phyloP scores from a whole-genome alignment of 92 coral and sea anemone species.

The Muricea muricata region DNA sequence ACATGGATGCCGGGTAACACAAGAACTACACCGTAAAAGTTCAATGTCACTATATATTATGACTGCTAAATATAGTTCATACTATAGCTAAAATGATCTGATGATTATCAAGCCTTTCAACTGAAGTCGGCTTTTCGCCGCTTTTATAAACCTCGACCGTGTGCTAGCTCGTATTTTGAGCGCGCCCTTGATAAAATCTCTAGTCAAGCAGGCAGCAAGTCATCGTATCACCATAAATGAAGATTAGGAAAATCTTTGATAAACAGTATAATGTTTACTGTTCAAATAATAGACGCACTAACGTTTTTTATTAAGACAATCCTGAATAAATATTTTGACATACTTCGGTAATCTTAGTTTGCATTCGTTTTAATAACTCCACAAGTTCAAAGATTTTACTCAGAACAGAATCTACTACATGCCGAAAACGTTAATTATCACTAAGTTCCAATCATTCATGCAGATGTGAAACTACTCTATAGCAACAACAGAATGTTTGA shows the following conservation, averaged over 20 bases:
- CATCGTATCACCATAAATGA: no score
- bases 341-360: not conserved
- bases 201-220: no score
- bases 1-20: no score
- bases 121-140: no score
- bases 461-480: not conserved
- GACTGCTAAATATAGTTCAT: no score
- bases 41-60: no score
- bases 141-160: no score
- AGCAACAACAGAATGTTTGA: not conserved
- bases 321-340: slow-evolving; percentile 43
- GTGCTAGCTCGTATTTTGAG: no score
- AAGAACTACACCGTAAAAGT: no score
- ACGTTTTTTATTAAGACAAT: not conserved
- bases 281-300: not conserved
- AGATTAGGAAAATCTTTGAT: not conserved
- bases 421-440: not conserved
- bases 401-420: not conserved
- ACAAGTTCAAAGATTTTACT: slow-evolving; percentile 9
- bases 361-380: not conserved
- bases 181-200: no score
- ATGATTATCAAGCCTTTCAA: no score
- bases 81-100: no score
- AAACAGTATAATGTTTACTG: not conserved
- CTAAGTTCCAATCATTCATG: not conserved